These are phyloP conservation scores for Tetheella fluctuosa DNA, from an alignment of 2,888 invertebrate species.

Conservation along the genomic window DNA sequence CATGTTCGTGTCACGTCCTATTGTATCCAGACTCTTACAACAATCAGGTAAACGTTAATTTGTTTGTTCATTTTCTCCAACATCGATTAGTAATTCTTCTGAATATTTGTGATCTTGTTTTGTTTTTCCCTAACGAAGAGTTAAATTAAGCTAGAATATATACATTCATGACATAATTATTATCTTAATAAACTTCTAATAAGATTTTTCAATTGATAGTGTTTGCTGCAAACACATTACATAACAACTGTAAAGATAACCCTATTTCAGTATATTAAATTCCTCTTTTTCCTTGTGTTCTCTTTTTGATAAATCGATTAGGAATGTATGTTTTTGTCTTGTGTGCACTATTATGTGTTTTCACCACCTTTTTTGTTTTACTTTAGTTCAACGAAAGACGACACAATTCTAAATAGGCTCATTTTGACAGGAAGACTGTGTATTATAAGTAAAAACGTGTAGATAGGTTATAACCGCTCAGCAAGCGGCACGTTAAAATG, in stretches of 20 bases:
- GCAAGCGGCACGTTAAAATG: too few species aligned
- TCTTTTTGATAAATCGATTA: too few species aligned
- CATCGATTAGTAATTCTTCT: neutral
- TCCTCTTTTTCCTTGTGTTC: neutral
- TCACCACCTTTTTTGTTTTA: too few species aligned
- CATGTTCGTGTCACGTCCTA: conserved; percentile 65
- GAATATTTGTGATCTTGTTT: neutral
- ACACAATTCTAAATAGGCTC: too few species aligned
- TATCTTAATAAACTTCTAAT: neutral
- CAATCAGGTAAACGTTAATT: conserved; percentile 58
- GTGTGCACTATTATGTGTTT: too few species aligned
- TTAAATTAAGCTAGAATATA: neutral
- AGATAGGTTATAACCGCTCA: too few species aligned
- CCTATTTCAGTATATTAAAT: conserved; percentile 29
- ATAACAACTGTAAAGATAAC: conserved; percentile 61
- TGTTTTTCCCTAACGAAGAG: neutral
- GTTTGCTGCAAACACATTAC: conserved; percentile 42
- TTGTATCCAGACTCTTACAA: conserved; percentile 67
- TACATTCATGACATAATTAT: neutral
- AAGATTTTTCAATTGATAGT: neutral
- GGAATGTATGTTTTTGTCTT: too few species aligned
- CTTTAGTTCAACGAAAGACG: too few species aligned
- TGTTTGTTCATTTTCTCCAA: neutral
- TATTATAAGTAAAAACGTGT: too few species aligned
- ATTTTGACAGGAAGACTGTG: too few species aligned